Conservation (phyloP, 2,113 vertebrate species). For the Syngnathoides biaculeatus region DNA sequence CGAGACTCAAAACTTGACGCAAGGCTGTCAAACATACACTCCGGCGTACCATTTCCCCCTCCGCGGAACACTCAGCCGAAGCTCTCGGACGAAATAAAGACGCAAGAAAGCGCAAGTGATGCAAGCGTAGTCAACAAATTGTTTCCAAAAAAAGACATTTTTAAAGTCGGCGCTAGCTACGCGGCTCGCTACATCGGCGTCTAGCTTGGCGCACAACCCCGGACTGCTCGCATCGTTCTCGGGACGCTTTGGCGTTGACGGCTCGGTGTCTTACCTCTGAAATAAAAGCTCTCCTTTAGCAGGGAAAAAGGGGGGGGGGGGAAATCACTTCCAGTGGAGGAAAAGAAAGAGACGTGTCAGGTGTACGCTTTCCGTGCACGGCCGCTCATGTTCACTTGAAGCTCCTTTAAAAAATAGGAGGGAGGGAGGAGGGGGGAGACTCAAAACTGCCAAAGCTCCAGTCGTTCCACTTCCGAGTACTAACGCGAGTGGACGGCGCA, state of each 20-base stretch:
- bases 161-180: constrained; percentile 9
- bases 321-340: constrained; percentile 34
- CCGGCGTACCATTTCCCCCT: background rate
- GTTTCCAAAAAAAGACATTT: background rate
- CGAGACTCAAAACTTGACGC: background rate
- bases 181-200: constrained; percentile 3
- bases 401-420: constrained; percentile 6
- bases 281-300: background rate
- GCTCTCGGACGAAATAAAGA: background rate
- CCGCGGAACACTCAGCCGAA: background rate
- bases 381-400: constrained; percentile 58
- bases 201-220: constrained; percentile 11
- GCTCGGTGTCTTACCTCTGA: constrained; percentile 28
- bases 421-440: too few species aligned
- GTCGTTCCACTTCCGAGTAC: background rate
- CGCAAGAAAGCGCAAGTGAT: background rate
- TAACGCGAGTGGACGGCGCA: background rate
- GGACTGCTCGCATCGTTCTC: constrained; percentile 19
- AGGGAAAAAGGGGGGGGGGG: too few species aligned
- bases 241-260: constrained; percentile 55
- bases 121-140: background rate
- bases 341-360: constrained; percentile 52
- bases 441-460: constrained; percentile 40
- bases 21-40: background rate
- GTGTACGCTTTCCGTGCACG: constrained; percentile 54